A percentile compares a stretch with the other conserved stretches of the same genome.
Conservation (phyloP, 2,113 vertebrate genomes). For the Synodontis membranacea region DNA sequence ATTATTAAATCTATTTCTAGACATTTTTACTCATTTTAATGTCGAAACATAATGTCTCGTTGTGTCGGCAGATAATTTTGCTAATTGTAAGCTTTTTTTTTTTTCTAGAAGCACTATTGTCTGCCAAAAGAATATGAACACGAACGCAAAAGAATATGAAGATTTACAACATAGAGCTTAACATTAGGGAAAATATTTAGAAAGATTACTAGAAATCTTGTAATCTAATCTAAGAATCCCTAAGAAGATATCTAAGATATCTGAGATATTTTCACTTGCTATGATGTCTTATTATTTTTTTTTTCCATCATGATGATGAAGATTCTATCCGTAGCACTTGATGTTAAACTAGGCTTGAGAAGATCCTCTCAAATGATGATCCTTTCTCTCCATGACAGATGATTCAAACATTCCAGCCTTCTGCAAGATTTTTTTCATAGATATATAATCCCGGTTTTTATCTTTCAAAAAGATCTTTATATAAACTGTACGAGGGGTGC, state of each 20-base stretch:
- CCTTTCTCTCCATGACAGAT: conserved; percentile 45
- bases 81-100: neutral
- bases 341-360: conserved; percentile 44
- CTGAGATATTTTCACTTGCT: neutral
- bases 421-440: conserved; percentile 65
- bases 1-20: neutral
- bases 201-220: neutral
- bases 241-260: no score
- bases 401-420: conserved; percentile 66
- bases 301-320: neutral
- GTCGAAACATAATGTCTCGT: neutral
- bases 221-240: neutral
- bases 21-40: neutral
- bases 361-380: conserved; percentile 44
- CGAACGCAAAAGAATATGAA: no score
- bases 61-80: neutral
- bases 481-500: conserved; percentile 53
- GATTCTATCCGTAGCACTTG: conserved; percentile 13
- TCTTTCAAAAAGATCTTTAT: conserved; percentile 64
- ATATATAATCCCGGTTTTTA: conserved; percentile 57
- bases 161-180: neutral
- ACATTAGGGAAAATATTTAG: neutral
- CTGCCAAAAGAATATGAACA: neutral
- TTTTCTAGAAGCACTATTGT: neutral
- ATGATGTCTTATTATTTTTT: neutral